These are phyloP conservation scores for Trachelus iudaicus DNA, from an alignment of 2,888 invertebrate species.

Conservation along the genomic window DNA sequence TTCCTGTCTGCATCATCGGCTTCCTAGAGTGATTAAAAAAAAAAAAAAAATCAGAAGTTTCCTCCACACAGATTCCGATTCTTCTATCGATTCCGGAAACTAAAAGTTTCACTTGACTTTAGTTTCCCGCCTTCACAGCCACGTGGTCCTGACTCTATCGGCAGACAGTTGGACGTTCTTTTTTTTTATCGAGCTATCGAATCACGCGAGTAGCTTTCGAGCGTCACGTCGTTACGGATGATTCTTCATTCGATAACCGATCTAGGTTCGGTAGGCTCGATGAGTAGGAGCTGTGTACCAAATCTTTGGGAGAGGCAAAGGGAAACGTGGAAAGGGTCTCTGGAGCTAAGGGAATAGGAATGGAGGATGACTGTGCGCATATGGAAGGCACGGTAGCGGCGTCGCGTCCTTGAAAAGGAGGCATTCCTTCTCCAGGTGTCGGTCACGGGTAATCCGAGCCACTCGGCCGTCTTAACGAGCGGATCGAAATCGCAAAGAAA, in stretches of 20 bases:
- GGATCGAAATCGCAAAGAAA: constrained; percentile 55
- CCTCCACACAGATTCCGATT: not conserved
- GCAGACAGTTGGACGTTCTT: not conserved
- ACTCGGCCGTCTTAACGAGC: constrained; percentile 56
- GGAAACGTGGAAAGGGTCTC: not conserved
- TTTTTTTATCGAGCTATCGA: not conserved
- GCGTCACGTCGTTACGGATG: not conserved
- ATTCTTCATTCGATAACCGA: not conserved
- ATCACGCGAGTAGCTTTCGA: not conserved
- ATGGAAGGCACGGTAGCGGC: constrained; percentile 22
- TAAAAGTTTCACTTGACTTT: not conserved
- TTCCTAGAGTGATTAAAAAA: not conserved
- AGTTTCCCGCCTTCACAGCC: not conserved
- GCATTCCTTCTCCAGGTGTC: constrained; percentile 53
- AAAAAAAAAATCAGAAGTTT: not conserved
- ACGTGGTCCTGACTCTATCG: not conserved
- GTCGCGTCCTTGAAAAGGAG: constrained; percentile 50
- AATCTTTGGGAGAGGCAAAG: not conserved
- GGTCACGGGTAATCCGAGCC: constrained; percentile 59
- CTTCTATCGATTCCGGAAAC: not conserved
- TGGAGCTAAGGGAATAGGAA: constrained; percentile 4
- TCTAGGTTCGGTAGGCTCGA: not conserved
- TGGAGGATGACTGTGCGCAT: constrained; percentile 53
- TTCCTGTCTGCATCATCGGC: not conserved
- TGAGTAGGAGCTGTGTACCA: not conserved